phyloP scores from a whole-genome alignment of 2,797 vertebrate genomes.

The Lacerta bilineata region DNA sequence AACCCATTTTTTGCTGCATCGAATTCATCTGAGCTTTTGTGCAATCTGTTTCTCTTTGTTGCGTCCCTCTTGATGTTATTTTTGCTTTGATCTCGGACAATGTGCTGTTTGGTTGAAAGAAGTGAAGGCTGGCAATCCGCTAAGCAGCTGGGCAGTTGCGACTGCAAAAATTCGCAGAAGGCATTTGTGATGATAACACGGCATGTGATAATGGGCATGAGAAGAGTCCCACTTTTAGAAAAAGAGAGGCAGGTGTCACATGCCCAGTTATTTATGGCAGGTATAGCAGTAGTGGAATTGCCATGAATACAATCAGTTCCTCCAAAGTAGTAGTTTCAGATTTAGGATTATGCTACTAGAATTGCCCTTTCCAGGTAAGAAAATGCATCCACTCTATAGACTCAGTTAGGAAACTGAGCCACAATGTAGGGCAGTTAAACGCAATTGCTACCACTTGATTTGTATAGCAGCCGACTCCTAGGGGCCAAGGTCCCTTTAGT shows the following conservation, averaged over 20 bases:
- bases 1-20: conserved; percentile 47
- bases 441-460: background rate
- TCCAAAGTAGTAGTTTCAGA: background rate
- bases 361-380: background rate
- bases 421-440: background rate
- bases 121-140: conserved; percentile 44
- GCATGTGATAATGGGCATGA: conserved; percentile 17
- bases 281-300: background rate
- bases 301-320: background rate
- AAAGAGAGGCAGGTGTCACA: background rate
- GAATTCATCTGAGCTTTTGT: conserved; percentile 53
- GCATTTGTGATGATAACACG: conserved; percentile 53
- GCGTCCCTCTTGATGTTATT: background rate
- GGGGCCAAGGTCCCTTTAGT: too few relatives aligned
- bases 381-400: background rate
- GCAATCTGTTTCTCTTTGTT: conserved; percentile 38
- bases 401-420: background rate
- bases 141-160: conserved; percentile 41
- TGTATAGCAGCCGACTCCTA: too few relatives aligned
- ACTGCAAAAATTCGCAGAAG: conserved; percentile 57
- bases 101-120: conserved; percentile 33
- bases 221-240: background rate
- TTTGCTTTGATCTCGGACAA: conserved; percentile 53
- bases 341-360: background rate
- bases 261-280: background rate